These are phyloP conservation scores for Philopotamus ludificatus DNA, from an alignment of 1,140 invertebrate genomes.

Conservation along the genomic window DNA sequence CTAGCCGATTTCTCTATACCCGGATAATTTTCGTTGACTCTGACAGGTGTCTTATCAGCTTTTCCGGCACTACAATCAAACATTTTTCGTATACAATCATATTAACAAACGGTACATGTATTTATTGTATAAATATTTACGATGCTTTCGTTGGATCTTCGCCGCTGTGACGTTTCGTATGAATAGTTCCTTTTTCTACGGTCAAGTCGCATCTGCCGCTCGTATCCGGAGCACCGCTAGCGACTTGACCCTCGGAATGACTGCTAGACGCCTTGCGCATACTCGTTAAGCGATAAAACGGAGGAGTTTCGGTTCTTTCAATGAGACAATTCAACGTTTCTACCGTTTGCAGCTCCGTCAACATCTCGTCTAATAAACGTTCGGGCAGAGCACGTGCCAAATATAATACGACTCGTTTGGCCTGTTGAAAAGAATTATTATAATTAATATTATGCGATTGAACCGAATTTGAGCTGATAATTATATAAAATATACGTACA, in stretches of 20 bases:
- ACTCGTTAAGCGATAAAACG: slow-evolving; percentile 91
- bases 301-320: slow-evolving; percentile 94
- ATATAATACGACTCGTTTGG: slow-evolving; percentile 92
- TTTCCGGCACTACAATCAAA: slow-evolving; percentile 6
- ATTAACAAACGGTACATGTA: not conserved
- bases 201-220: slow-evolving; percentile 48
- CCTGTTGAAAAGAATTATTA: slow-evolving; percentile 57
- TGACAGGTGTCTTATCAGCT: slow-evolving; percentile 1
- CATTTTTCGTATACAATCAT: not conserved
- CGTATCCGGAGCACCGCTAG: slow-evolving; percentile 55
- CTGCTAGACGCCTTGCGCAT: slow-evolving; percentile 86
- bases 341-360: slow-evolving; percentile 94
- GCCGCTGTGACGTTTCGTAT: slow-evolving; percentile 93
- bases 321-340: slow-evolving; percentile 94
- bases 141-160: slow-evolving; percentile 80
- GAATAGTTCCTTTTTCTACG: slow-evolving; percentile 90
- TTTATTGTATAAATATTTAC: slow-evolving; percentile 45
- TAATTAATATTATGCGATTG: not conserved
- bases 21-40: slow-evolving; percentile 6
- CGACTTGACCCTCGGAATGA: slow-evolving; percentile 69
- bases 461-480: not conserved
- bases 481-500: slow-evolving; percentile 44
- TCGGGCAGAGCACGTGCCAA: slow-evolving; percentile 87
- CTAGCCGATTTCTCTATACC: slow-evolving; percentile 19
- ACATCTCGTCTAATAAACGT: slow-evolving; percentile 91